Evolutionary conservation across 2,797 vertebrate species (phyloP).

Genomic region (Chelonia mydas): DNA sequence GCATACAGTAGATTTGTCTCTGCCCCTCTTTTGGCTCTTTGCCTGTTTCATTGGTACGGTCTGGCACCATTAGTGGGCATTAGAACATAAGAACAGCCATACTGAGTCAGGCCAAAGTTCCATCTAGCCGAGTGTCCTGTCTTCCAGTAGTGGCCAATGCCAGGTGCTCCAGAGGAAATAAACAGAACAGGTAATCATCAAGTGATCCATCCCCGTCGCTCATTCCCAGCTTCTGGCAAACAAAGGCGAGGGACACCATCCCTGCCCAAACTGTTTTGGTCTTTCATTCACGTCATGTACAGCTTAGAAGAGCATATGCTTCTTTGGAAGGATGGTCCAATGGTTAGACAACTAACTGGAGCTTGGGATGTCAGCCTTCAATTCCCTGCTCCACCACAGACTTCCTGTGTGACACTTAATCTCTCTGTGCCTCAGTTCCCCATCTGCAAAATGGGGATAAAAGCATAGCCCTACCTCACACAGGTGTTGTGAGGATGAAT

Average conservation of each 20-base stretch:
- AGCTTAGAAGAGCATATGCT: background rate
- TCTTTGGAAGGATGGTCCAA: background rate
- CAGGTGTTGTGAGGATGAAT: background rate
- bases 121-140: no score
- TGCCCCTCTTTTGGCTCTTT: slow-evolving; percentile 13
- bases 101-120: no score
- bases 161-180: no score
- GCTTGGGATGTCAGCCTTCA: background rate
- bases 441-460: no score
- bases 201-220: no score
- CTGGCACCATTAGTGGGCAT: background rate
- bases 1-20: background rate
- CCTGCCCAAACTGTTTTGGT: background rate
- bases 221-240: no score
- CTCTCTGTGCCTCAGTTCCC: background rate
- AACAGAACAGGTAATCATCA: no score
- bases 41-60: background rate
- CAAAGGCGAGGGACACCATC: no score
- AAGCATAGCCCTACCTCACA: background rate
- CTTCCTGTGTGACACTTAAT: slow-evolving; percentile 1
- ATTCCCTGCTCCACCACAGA: background rate
- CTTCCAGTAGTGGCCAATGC: no score
- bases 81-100: background rate
- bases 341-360: background rate
- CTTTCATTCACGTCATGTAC: background rate